Evolutionary conservation across 2,888 invertebrate species (phyloP).

Genomic region (Metellina segmentata): DNA sequence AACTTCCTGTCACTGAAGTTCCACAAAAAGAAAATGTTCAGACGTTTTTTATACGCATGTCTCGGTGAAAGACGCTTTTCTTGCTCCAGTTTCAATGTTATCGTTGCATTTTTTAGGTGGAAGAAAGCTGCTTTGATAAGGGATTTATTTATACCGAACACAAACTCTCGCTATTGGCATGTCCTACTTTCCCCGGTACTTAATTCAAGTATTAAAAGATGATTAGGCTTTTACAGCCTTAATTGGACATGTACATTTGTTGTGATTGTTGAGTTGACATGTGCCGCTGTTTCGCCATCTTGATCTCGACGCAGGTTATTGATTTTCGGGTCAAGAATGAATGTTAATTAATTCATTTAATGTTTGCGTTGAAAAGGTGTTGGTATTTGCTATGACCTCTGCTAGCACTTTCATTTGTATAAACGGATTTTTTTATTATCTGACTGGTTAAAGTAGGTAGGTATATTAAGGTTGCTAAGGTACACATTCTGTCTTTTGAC

Average conservation of each 20-base stretch:
- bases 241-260: conserved; percentile 52
- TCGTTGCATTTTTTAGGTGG: conserved; percentile 22
- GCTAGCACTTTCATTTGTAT: no score
- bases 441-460: no score
- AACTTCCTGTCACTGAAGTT: conserved; percentile 20
- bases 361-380: not conserved
- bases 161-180: conserved; percentile 56
- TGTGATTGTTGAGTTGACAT: conserved; percentile 1
- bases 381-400: no score
- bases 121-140: conserved; percentile 40
- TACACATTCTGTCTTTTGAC: no score
- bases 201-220: conserved; percentile 49
- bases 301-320: conserved; percentile 31
- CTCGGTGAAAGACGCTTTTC: conserved; percentile 21
- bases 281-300: not conserved
- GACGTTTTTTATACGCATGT: not conserved
- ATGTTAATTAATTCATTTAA: conserved; percentile 15
- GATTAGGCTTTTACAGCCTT: conserved; percentile 50
- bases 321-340: conserved; percentile 51
- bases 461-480: no score
- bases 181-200: conserved; percentile 57
- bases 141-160: conserved; percentile 39
- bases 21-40: not conserved
- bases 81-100: conserved; percentile 69
- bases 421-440: no score